Percentiles rank a stretch among this genome's conserved stretches.
These are phyloP conservation scores for Apamea anceps DNA, from an alignment of 2,888 invertebrate species.

Conservation along the genomic window DNA sequence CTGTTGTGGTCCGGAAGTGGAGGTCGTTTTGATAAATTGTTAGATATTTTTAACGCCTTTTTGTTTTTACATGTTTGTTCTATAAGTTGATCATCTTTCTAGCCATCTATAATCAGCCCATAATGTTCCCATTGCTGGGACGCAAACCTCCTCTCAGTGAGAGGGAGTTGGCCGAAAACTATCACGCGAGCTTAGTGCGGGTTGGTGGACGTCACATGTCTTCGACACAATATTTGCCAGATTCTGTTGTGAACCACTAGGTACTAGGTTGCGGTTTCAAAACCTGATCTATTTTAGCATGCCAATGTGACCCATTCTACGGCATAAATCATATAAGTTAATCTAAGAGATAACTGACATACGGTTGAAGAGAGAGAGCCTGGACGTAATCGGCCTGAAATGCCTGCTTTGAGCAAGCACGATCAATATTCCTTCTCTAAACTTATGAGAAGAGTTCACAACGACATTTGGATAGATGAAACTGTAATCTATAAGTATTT, in stretches of 20 bases:
- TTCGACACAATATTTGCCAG: not conserved
- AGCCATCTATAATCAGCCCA: no score
- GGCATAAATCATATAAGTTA: not conserved
- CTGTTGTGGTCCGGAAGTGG: not conserved
- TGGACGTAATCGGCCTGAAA: not conserved
- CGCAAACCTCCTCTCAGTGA: no score
- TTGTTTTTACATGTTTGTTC: not conserved
- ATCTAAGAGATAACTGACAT: not conserved
- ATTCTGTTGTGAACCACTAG: not conserved
- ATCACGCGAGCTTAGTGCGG: no score
- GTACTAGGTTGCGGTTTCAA: not conserved
- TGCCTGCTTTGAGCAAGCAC: not conserved
- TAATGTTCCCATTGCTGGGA: no score
- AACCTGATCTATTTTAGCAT: not conserved
- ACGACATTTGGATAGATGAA: not conserved
- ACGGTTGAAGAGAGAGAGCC: not conserved
- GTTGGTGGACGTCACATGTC: no score
- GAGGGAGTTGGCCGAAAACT: no score
- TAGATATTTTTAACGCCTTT: not conserved
- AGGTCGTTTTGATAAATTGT: not conserved
- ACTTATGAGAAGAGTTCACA: not conserved
- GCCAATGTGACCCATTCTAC: not conserved
- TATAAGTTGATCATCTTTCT: not conserved
- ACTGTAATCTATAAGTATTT: not conserved
- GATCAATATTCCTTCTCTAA: not conserved